Conservation (phyloP, 2,113 vertebrate genomes). For the Cyprinus carpio region DNA sequence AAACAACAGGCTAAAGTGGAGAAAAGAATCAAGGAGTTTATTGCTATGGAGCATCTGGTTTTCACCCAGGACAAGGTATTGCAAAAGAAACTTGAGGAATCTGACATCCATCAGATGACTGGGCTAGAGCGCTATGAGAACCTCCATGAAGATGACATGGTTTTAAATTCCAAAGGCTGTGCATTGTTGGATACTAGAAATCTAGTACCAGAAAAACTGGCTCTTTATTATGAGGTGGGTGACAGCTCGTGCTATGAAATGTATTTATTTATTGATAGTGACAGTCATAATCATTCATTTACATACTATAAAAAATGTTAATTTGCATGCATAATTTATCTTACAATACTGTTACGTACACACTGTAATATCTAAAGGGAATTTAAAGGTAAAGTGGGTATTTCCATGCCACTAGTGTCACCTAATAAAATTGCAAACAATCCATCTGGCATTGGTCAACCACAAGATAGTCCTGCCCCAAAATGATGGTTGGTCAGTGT, state of each 20-base stretch:
- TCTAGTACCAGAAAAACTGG: constrained; percentile 23
- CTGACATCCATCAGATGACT: not conserved
- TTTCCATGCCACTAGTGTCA: no score
- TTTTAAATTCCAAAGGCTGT: constrained; percentile 16
- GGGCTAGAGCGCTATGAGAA: not conserved
- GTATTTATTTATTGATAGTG: not conserved
- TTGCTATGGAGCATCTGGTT: constrained; percentile 33
- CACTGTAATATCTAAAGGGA: no score
- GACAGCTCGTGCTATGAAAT: no score
- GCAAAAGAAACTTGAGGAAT: constrained; percentile 8
- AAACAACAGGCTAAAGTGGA: constrained; percentile 37
- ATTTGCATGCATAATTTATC: no score
- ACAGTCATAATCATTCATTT: no score
- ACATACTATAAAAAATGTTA: no score
- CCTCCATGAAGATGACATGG: not conserved
- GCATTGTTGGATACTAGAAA: constrained; percentile 20
- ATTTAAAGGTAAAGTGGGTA: no score
- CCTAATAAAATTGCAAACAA: no score
- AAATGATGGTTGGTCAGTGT: no score
- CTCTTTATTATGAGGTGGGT: constrained; percentile 34
- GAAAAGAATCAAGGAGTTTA: constrained; percentile 38
- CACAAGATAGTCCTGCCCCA: no score
- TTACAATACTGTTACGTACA: no score
- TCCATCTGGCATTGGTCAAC: no score
- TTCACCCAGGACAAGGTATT: constrained; percentile 39